Evolutionary conservation across 2,888 invertebrate species (phyloP).

Genomic region (Lacanobia wlatinum): DNA sequence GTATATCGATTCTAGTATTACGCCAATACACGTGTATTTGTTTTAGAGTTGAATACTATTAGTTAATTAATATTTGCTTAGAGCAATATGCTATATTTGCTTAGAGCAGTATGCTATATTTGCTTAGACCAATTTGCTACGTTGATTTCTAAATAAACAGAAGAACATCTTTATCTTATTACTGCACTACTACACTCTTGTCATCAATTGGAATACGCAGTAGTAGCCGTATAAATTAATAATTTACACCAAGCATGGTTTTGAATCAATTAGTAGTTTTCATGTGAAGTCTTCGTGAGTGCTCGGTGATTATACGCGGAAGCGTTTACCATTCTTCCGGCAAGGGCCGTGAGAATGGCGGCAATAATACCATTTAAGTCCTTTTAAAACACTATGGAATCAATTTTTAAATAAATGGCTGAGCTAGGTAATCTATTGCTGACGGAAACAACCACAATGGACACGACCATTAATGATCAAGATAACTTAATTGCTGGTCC

Average conservation of each 20-base stretch:
- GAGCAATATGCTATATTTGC: neutral
- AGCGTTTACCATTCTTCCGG: conserved; percentile 72
- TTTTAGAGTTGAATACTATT: conserved; percentile 16
- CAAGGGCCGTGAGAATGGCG: conserved; percentile 68
- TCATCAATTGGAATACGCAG: conserved; percentile 5
- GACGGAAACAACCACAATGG: conserved; percentile 58
- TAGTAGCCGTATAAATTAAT: conserved; percentile 41
- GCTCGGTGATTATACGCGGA: conserved; percentile 68
- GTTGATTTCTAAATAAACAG: neutral
- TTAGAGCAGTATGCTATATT: too few relatives aligned
- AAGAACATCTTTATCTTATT: neutral
- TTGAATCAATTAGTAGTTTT: conserved; percentile 54
- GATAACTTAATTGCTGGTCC: conserved; percentile 57
- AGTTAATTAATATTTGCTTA: neutral
- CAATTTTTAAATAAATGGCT: conserved; percentile 49
- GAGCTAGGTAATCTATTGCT: conserved; percentile 43
- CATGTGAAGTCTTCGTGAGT: conserved; percentile 55
- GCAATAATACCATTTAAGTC: conserved; percentile 62
- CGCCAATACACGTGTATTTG: conserved; percentile 4
- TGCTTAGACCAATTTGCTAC: neutral
- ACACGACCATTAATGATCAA: conserved; percentile 52
- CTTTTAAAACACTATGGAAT: conserved; percentile 48
- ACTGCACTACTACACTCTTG: neutral
- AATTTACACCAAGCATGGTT: conserved; percentile 35
- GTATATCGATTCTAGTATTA: conserved; percentile 14